phyloP scores from a whole-genome alignment of 1,140 invertebrate genomes.

The Tetramorium simillimum region DNA sequence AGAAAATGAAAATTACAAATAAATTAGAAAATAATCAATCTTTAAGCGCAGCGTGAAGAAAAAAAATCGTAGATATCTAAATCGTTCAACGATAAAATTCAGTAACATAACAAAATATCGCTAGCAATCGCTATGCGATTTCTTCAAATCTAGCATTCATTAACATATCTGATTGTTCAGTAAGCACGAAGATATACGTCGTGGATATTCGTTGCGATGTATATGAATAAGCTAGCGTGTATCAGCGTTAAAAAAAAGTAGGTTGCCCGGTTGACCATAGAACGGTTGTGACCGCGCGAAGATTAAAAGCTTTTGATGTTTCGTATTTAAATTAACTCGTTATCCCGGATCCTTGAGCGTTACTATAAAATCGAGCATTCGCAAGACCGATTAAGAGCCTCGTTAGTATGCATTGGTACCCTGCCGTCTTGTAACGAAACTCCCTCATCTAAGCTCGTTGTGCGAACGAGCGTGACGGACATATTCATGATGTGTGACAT shows the following conservation, averaged over 20 bases:
- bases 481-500: not conserved
- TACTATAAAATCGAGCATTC: conserved; percentile 59
- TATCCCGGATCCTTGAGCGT: conserved; percentile 68
- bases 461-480: conserved; percentile 21
- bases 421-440: conserved; percentile 8
- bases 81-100: not conserved
- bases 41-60: not conserved
- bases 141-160: conserved; percentile 49
- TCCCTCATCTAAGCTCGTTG: not conserved
- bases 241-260: conserved; percentile 70
- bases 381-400: conserved; percentile 35
- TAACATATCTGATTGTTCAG: conserved; percentile 71
- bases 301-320: conserved; percentile 75
- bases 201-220: conserved; percentile 68
- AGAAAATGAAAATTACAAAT: not conserved
- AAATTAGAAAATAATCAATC: not conserved
- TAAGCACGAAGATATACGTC: conserved; percentile 70
- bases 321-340: conserved; percentile 75
- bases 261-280: conserved; percentile 68
- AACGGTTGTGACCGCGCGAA: conserved; percentile 48
- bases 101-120: conserved; percentile 27
- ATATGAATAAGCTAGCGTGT: conserved; percentile 72
- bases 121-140: conserved; percentile 18
- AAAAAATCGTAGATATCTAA: not conserved
- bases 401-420: conserved; percentile 51